These are phyloP conservation scores for Heliconius ismenius DNA, from an alignment of 2,888 invertebrate genomes.

Conservation along the genomic window DNA sequence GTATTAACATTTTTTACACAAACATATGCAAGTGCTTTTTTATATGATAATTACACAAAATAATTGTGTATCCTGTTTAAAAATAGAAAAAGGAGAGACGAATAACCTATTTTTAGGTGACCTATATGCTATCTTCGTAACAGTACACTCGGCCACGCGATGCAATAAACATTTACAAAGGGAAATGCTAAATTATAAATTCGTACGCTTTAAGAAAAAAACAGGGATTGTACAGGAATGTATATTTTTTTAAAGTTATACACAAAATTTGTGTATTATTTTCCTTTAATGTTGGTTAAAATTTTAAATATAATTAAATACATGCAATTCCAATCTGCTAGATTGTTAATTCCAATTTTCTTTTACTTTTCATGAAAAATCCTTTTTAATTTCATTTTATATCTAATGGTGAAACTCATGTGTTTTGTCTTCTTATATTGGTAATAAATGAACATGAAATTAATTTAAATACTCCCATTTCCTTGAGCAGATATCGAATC, in stretches of 20 bases:
- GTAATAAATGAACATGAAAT: not conserved
- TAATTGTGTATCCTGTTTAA: constrained; percentile 29
- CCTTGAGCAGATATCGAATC: not conserved
- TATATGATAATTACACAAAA: constrained; percentile 17
- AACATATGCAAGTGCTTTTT: not conserved
- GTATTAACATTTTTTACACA: not conserved
- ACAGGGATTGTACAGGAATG: not conserved
- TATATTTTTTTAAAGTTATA: not conserved
- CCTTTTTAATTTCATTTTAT: not conserved
- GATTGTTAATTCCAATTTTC: too few relatives aligned
- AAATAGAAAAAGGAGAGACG: constrained; percentile 30
- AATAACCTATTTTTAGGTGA: constrained; percentile 34
- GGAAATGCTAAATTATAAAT: constrained; percentile 24
- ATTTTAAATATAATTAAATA: not conserved
- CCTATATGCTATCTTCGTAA: constrained; percentile 28
- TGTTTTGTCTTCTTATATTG: not conserved
- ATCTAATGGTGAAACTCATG: not conserved
- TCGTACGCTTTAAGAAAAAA: constrained; percentile 23
- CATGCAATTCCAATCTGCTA: not conserved
- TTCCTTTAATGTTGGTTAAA: not conserved
- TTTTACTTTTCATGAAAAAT: too few relatives aligned
- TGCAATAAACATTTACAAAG: constrained; percentile 25
- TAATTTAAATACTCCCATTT: not conserved
- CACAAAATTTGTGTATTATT: not conserved
- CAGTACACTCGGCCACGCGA: constrained; percentile 14